phyloP scores from a whole-genome alignment of 2,888 invertebrate species.

The Ophion slaviceki region DNA sequence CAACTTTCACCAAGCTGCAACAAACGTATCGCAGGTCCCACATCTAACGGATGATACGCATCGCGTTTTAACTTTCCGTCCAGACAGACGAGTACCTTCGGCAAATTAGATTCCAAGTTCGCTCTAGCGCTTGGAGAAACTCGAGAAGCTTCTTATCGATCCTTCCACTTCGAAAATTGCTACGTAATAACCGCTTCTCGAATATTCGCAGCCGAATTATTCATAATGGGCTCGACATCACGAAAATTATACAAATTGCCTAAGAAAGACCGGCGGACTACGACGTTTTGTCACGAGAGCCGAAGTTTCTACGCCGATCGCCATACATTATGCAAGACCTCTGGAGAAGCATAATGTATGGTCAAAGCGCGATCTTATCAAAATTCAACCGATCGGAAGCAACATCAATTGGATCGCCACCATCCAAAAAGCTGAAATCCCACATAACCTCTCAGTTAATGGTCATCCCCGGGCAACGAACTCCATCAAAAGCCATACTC shows the following conservation, averaged over 20 bases:
- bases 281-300: constrained; percentile 37
- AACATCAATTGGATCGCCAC: neutral
- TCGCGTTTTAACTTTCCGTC: constrained; percentile 51
- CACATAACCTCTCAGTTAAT: too few relatives aligned
- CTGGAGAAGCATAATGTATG: neutral
- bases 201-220: constrained; percentile 46
- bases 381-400: neutral
- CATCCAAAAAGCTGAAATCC: too few relatives aligned
- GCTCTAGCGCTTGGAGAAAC: constrained; percentile 20
- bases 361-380: neutral
- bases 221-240: constrained; percentile 54
- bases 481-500: too few relatives aligned
- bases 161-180: constrained; percentile 33
- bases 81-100: constrained; percentile 9
- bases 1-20: neutral
- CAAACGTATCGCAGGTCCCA: constrained; percentile 33
- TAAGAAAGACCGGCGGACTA: constrained; percentile 21
- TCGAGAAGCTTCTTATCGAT: constrained; percentile 46
- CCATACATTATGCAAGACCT: constrained; percentile 5
- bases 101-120: constrained; percentile 41
- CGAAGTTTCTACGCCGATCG: neutral
- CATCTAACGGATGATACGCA: constrained; percentile 47
- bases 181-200: constrained; percentile 13
- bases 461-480: too few relatives aligned
- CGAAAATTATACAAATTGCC: constrained; percentile 44